These are phyloP conservation scores for Melanchra persicariae DNA, from an alignment of 2,888 invertebrate species.

Conservation along the genomic window DNA sequence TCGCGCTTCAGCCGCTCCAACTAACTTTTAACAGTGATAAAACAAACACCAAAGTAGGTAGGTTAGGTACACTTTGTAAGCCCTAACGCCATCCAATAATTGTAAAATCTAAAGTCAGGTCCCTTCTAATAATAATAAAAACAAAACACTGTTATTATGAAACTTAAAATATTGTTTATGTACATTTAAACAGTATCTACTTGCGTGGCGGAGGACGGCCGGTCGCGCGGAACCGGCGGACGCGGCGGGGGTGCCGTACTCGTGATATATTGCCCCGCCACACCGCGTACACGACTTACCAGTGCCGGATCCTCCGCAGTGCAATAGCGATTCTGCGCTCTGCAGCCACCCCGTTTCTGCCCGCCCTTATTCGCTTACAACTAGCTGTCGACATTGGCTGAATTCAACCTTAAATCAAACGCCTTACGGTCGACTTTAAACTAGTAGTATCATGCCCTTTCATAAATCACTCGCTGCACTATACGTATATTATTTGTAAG, in stretches of 20 bases:
- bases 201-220: conserved; percentile 66
- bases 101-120: conserved; percentile 29
- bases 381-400: conserved; percentile 29
- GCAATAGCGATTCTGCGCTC: conserved; percentile 77
- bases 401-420: conserved; percentile 51
- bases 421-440: conserved; percentile 30
- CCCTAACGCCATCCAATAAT: neutral
- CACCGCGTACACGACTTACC: conserved; percentile 59
- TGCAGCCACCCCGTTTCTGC: conserved; percentile 68
- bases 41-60: conserved; percentile 66
- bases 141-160: neutral
- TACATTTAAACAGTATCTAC: conserved; percentile 69
- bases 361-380: conserved; percentile 49
- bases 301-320: conserved; percentile 62
- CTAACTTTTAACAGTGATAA: conserved; percentile 67
- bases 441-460: conserved; percentile 27
- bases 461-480: conserved; percentile 46
- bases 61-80: conserved; percentile 42
- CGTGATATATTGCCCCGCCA: conserved; percentile 74
- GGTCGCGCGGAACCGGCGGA: conserved; percentile 25
- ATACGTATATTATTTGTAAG: conserved; percentile 31
- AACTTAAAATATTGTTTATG: neutral
- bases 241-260: conserved; percentile 65
- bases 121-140: conserved; percentile 1
- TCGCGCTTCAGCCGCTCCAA: conserved; percentile 58